Evolutionary conservation across 2,113 vertebrate species (phyloP), one percentile per base, ranked within the genome.

Genomic region (Barnardius zonarius): DNA sequence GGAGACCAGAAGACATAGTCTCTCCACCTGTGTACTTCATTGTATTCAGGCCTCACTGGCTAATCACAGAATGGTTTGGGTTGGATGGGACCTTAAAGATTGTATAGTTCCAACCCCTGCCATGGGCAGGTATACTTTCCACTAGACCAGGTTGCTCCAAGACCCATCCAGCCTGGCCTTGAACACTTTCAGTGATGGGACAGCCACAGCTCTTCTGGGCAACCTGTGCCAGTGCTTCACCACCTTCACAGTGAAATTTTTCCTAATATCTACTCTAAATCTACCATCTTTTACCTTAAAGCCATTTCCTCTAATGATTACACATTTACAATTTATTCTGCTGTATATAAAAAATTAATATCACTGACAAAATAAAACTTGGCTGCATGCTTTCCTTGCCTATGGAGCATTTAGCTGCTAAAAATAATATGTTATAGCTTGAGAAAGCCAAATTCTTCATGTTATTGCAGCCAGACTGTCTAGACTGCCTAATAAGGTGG

Each of bases 401-500:
- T 75, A 30, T 67, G n/a, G 55, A 88, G 18, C 5, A 86, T 85
- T 91, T 51, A 37, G 11, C 63, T 93, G 39, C 35, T 96, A 75
- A 88, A 84, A 84, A 57, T 69, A 70, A 46, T 59, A 43, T 9
- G 13, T 33, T 78, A 33, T 44, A 63, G 8, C 55, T 81, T 51
- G 28, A 30, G 66, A 93, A 91, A 92, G 63, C 28, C 68, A 76
- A 91, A 88, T 94, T 88, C 52, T 92, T 88, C 43, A 44, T 48
- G n/a, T 84, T 79, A 66, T 57, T 94, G 68, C 69, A 22, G 7
- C 69, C 83, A 81, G 54, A n/a, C 39, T 88, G 69, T 95, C 91
- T 90, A 95, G 91, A 93, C 79, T 90, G 66, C 23, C 49, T 96
- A 86, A 95, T 91, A 88, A 92, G 63, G 48, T 72, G 37, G 28